Percentiles rank a stretch among this genome's conserved stretches.
Evolutionary conservation across 2,113 vertebrate genomes (phyloP).

Genomic region (Plestiodon gilberti): DNA sequence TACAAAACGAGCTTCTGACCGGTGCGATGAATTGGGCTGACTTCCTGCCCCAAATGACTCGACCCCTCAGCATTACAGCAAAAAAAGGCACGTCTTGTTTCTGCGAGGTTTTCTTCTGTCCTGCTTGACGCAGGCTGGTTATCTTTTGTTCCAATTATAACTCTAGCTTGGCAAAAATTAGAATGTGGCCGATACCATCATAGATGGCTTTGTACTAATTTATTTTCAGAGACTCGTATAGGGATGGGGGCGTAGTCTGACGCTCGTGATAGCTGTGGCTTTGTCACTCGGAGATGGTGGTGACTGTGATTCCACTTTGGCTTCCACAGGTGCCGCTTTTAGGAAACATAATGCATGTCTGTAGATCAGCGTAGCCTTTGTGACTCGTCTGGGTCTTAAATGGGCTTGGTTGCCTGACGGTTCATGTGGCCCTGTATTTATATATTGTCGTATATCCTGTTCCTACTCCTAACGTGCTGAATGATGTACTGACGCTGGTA

Average conservation of each 20-base stretch:
- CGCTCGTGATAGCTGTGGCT: neutral
- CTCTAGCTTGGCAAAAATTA: neutral
- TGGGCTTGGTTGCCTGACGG: neutral
- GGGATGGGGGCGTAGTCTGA: neutral
- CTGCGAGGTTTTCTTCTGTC: neutral
- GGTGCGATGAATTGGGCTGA: neutral
- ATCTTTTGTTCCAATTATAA: neutral
- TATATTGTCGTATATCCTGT: constrained; percentile 1
- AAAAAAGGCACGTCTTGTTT: rapidly evolving
- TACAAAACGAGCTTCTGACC: neutral
- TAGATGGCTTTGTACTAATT: neutral
- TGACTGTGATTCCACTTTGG: neutral
- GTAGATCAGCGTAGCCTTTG: neutral
- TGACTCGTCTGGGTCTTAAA: neutral
- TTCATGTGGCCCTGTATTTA: constrained; percentile 4
- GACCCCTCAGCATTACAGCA: rapidly evolving
- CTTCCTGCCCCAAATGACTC: neutral
- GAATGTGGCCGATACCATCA: no score
- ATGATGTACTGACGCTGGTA: neutral
- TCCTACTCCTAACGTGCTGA: neutral
- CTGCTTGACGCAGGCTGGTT: neutral
- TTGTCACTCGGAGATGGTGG: neutral
- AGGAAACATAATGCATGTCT: neutral
- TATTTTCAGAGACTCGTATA: neutral
- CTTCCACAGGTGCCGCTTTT: neutral